These are phyloP conservation scores for Diorhabda carinulata DNA, from an alignment of 1,140 invertebrate species.

Conservation along the genomic window DNA sequence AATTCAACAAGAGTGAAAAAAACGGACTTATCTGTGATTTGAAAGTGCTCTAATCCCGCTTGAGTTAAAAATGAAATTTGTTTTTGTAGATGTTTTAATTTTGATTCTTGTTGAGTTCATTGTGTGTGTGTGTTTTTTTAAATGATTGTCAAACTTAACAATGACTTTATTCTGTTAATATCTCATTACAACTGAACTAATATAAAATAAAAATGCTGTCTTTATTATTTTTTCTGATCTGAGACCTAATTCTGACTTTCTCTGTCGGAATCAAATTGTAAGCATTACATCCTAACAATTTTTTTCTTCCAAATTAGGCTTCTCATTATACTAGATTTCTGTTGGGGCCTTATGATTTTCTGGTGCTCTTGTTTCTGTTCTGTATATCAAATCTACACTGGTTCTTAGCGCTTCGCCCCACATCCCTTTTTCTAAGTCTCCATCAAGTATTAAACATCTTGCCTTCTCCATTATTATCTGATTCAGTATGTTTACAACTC, in stretches of 20 bases:
- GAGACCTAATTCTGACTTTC: constrained; percentile 28
- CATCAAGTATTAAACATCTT: constrained; percentile 38
- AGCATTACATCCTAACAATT: constrained; percentile 36
- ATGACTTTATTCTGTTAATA: no score
- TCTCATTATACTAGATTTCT: constrained; percentile 25
- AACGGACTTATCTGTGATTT: no score
- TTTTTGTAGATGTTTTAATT: no score
- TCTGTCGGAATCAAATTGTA: constrained; percentile 34
- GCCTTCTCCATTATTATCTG: constrained; percentile 42
- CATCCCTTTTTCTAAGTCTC: constrained; percentile 36
- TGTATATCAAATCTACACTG: constrained; percentile 12
- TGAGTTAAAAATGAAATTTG: no score
- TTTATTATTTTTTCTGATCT: constrained; percentile 8
- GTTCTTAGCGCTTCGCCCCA: constrained; percentile 41
- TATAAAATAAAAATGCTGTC: no score
- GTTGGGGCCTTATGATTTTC: constrained; percentile 5
- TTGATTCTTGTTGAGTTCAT: no score
- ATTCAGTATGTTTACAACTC: constrained; percentile 46
- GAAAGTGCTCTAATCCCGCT: no score
- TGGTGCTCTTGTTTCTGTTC: neutral
- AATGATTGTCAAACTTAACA: neutral
- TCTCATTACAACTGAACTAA: no score
- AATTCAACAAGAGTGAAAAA: no score
- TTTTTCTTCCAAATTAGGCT: constrained; percentile 36
- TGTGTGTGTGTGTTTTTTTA: neutral